phyloP scores from a whole-genome alignment of 2,113 vertebrate species.

The Callionymus lyra region DNA sequence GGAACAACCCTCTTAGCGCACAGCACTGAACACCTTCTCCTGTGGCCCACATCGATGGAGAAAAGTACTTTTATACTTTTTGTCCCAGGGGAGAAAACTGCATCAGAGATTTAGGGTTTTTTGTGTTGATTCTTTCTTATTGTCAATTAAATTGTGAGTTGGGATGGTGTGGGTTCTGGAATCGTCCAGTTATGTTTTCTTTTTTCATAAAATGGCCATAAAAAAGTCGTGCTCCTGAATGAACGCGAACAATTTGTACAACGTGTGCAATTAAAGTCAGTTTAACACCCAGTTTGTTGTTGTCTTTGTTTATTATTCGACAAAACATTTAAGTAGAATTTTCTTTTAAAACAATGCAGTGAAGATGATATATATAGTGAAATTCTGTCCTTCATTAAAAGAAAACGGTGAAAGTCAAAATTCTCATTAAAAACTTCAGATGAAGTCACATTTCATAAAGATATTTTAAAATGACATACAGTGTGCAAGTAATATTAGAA shows the following conservation, averaged over 20 bases:
- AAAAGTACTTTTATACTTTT: conserved; percentile 66
- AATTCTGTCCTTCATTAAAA: neutral
- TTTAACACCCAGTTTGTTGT: conserved; percentile 9
- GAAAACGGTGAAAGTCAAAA: neutral
- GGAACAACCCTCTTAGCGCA: conserved; percentile 32
- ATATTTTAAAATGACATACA: too few relatives aligned
- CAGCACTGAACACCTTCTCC: conserved; percentile 76
- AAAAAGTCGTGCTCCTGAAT: conserved; percentile 50
- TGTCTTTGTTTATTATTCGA: neutral
- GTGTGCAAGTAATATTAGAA: too few relatives aligned
- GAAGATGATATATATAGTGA: neutral
- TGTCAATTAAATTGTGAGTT: conserved; percentile 9
- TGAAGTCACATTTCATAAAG: neutral
- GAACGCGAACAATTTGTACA: conserved; percentile 48
- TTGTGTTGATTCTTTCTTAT: conserved; percentile 39
- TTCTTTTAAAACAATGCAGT: neutral
- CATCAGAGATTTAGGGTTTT: conserved; percentile 54
- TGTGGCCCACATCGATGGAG: conserved; percentile 51
- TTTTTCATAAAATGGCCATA: conserved; percentile 66
- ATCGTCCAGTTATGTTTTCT: neutral
- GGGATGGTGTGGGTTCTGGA: too few relatives aligned
- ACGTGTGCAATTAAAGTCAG: conserved; percentile 52
- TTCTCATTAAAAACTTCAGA: neutral
- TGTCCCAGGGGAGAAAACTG: conserved; percentile 66
- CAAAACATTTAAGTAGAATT: neutral